phyloP scores from a whole-genome alignment of 1,140 invertebrate genomes.

The Ostrea edulis region DNA sequence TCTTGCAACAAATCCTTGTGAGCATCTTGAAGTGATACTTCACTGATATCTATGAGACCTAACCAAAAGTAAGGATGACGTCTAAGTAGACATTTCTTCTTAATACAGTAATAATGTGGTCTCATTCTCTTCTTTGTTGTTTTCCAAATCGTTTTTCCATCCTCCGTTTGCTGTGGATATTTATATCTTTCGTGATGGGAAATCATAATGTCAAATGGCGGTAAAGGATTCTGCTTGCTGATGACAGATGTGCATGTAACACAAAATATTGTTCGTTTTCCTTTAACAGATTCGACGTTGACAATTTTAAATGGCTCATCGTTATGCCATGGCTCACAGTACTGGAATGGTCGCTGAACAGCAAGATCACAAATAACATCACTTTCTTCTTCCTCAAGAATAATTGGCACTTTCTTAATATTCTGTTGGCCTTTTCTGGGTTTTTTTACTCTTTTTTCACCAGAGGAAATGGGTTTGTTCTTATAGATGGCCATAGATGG shows the following conservation, averaged over 20 bases:
- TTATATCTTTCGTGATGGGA: slow-evolving; percentile 41
- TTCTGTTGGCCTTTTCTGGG: background rate
- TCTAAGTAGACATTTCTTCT: slow-evolving; percentile 39
- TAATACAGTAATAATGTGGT: slow-evolving; percentile 37
- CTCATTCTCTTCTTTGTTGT: slow-evolving; percentile 29
- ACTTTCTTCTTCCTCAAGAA: background rate
- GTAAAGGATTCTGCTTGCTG: slow-evolving; percentile 14
- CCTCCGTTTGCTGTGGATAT: slow-evolving; percentile 23
- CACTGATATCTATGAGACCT: background rate
- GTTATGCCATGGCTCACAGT: slow-evolving; percentile 46
- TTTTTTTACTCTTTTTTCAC: slow-evolving; percentile 25
- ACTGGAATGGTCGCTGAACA: slow-evolving; percentile 37
- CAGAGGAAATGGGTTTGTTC: background rate
- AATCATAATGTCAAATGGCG: slow-evolving; percentile 39
- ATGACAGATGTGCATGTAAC: slow-evolving; percentile 32
- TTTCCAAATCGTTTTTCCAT: slow-evolving; percentile 23
- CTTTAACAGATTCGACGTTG: slow-evolving; percentile 6
- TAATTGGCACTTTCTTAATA: background rate
- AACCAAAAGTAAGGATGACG: slow-evolving; percentile 44
- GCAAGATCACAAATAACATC: slow-evolving; percentile 7
- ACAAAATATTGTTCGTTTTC: slow-evolving; percentile 4
- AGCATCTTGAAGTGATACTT: background rate
- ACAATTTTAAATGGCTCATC: slow-evolving; percentile 45
- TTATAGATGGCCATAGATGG: background rate
- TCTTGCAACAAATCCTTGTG: background rate